Evolutionary conservation across 2,888 invertebrate species (phyloP).

Genomic region (Lacanobia wlatinum): DNA sequence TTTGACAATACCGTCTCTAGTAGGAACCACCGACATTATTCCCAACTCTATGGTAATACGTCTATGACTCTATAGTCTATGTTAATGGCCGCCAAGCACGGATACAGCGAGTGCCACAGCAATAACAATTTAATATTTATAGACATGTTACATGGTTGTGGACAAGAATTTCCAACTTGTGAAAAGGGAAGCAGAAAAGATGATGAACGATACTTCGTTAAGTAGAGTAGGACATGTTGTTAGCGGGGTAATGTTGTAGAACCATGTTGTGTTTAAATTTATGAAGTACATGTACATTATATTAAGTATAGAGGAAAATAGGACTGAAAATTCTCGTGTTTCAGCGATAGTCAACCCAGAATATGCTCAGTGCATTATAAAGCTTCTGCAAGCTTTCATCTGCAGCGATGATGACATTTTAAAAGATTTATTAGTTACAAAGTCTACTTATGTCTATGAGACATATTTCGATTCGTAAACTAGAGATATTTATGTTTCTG

Average conservation of each 20-base stretch:
- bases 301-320: not conserved
- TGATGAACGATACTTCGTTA: slow-evolving; percentile 45
- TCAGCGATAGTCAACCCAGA: not conserved
- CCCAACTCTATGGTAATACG: slow-evolving; percentile 20
- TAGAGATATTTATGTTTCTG: not conserved
- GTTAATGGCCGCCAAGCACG: slow-evolving; percentile 63
- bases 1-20: no score
- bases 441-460: not conserved
- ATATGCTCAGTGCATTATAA: not conserved
- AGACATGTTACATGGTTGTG: slow-evolving; percentile 51
- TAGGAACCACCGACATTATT: not conserved
- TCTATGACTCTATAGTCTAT: slow-evolving; percentile 35
- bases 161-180: slow-evolving; percentile 57
- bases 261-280: slow-evolving; percentile 20
- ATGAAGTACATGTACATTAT: not conserved
- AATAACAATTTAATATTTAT: slow-evolving; percentile 65
- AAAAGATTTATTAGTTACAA: not conserved
- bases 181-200: slow-evolving; percentile 39
- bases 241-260: slow-evolving; percentile 26
- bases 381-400: not conserved
- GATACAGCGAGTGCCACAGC: slow-evolving; percentile 42
- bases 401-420: no score
- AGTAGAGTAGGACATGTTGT: slow-evolving; percentile 15
- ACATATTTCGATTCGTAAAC: not conserved
- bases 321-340: not conserved